Percentiles rank a stretch among this genome's conserved stretches.
phyloP scores from a whole-genome alignment of 2,888 invertebrate genomes.

The Conomelus anceps region DNA sequence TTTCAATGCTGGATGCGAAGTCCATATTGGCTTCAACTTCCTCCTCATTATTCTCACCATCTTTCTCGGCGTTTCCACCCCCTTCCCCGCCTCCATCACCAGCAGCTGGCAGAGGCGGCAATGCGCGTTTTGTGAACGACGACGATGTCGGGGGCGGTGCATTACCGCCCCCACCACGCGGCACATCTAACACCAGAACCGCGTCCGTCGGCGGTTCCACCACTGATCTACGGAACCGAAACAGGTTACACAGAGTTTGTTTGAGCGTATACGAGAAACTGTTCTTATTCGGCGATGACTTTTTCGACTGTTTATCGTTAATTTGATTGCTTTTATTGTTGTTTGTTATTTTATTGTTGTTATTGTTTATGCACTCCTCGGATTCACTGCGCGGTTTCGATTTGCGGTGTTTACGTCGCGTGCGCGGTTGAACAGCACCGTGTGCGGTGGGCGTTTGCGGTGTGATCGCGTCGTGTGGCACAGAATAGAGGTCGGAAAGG shows the following conservation, averaged over 20 bases:
- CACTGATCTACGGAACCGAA: conserved; percentile 44
- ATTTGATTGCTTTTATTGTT: conserved; percentile 13
- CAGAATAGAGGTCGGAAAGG: conserved; percentile 70
- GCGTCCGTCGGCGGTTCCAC: conserved; percentile 24
- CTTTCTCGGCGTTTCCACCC: conserved; percentile 40
- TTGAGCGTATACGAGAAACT: conserved; percentile 70
- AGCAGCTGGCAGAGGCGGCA: conserved; percentile 55
- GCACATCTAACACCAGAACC: conserved; percentile 32
- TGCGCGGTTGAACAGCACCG: neutral
- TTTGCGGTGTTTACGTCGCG: neutral
- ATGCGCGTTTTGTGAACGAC: conserved; percentile 54
- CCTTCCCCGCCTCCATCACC: conserved; percentile 31
- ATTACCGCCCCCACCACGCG: neutral
- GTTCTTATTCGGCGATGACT: conserved; percentile 35
- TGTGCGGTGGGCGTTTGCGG: neutral
- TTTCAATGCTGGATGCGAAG: conserved; percentile 85
- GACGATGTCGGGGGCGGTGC: conserved; percentile 38
- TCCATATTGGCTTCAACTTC: conserved; percentile 56
- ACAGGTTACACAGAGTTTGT: conserved; percentile 78
- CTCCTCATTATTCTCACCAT: conserved; percentile 41
- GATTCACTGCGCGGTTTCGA: neutral
- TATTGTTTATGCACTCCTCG: conserved; percentile 17
- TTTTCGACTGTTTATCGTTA: conserved; percentile 21
- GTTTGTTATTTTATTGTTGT: conserved; percentile 9
- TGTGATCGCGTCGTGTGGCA: neutral